A percentile compares a stretch with the other conserved stretches of the same genome.
These are phyloP conservation scores for Ectropis grisescens DNA, from an alignment of 1,140 invertebrate species.

Conservation along the genomic window DNA sequence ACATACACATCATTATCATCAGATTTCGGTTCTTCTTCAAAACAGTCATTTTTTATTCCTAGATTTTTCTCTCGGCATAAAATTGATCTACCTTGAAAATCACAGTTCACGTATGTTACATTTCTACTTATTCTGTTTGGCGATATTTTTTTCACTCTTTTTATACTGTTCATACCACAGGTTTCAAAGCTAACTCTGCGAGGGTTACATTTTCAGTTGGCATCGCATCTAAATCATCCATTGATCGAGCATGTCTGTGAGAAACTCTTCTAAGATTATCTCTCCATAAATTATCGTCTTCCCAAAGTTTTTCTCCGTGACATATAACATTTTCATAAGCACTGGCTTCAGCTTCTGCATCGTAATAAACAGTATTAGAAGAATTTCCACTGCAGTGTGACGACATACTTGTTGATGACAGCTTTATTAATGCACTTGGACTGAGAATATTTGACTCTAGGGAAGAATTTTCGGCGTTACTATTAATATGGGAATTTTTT, in stretches of 20 bases:
- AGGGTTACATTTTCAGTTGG: conserved; percentile 29
- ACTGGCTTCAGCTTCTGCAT: conserved; percentile 52
- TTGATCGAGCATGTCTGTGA: conserved; percentile 82
- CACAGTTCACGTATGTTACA: conserved; percentile 82
- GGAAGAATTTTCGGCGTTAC: conserved; percentile 23
- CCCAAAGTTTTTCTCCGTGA: conserved; percentile 81
- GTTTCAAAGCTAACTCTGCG: conserved; percentile 31
- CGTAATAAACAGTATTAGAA: conserved; percentile 60
- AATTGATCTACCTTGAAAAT: conserved; percentile 55
- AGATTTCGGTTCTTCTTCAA: conserved; percentile 31
- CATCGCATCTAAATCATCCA: conserved; percentile 82
- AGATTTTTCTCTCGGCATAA: conserved; percentile 20
- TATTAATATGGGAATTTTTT: conserved; percentile 44
- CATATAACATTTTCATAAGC: conserved; percentile 63
- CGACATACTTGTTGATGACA: conserved; percentile 55
- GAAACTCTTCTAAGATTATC: conserved; percentile 84
- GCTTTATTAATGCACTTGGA: conserved; percentile 25
- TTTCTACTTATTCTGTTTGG: conserved; percentile 72
- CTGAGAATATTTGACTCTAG: conserved; percentile 24
- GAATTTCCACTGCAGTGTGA: conserved; percentile 60
- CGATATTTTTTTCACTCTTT: conserved; percentile 38
- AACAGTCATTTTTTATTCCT: conserved; percentile 7
- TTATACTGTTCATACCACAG: conserved; percentile 55
- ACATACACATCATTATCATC: conserved; percentile 74
- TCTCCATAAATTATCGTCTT: conserved; percentile 85